These are phyloP conservation scores for Tyto alba DNA, from an alignment of 2,113 vertebrate genomes.

Conservation along the genomic window DNA sequence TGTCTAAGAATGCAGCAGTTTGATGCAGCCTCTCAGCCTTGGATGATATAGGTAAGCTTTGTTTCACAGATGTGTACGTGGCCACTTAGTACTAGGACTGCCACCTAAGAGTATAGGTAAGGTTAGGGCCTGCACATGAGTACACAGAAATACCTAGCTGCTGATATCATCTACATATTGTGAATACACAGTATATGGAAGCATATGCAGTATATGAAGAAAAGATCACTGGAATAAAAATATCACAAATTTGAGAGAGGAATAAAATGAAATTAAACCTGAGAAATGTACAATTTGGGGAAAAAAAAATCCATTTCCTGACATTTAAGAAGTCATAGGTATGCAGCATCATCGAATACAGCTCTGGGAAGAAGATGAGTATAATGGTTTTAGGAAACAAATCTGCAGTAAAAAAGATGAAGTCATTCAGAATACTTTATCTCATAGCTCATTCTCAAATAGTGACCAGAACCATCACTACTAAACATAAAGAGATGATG, in stretches of 20 bases:
- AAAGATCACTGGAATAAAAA: not conserved
- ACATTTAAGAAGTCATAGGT: not conserved
- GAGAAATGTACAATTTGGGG: not conserved
- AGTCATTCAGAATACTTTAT: not conserved
- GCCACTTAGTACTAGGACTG: not conserved
- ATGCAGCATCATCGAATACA: not conserved
- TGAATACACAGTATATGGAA: not conserved
- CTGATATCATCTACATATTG: not conserved
- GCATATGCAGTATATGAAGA: not conserved
- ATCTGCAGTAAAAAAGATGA: not conserved
- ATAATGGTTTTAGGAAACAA: not conserved
- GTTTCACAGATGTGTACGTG: rapidly evolving
- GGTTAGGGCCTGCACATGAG: not conserved
- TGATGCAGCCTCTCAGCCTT: not conserved
- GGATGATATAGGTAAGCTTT: not conserved
- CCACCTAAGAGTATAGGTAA: rapidly evolving
- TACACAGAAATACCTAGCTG: not conserved
- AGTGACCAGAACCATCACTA: not conserved
- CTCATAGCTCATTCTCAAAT: not conserved
- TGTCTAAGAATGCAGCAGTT: not conserved
- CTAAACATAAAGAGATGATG: not conserved
- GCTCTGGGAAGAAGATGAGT: not conserved
- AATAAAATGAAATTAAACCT: not conserved
- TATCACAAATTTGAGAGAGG: not conserved
- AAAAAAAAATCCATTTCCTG: not conserved